These are phyloP conservation scores for Dipus sagitta DNA, from an alignment of 2,797 vertebrate genomes.

Conservation along the genomic window DNA sequence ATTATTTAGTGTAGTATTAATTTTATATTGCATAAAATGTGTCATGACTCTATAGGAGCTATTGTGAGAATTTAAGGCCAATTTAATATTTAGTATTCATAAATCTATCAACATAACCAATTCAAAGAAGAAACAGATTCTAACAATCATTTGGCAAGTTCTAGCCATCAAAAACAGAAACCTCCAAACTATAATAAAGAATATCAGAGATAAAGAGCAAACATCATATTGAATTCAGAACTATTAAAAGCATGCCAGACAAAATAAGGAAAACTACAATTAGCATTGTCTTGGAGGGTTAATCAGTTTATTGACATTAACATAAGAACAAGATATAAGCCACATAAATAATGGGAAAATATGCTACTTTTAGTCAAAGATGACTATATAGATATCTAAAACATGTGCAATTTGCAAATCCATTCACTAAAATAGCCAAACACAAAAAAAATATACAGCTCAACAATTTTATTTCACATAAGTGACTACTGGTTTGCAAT, in stretches of 20 bases:
- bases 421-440: not conserved
- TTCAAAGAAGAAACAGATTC: slow-evolving; percentile 26
- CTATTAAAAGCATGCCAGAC: not conserved
- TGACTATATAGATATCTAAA: not conserved
- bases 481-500: not conserved
- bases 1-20: not conserved
- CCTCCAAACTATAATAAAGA: not conserved
- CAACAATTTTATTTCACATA: not conserved
- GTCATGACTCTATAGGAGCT: not conserved
- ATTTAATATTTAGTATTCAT: not conserved
- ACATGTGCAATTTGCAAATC: not conserved
- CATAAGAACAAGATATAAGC: slow-evolving; percentile 3
- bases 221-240: slow-evolving; percentile 6
- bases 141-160: slow-evolving; percentile 42
- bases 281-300: not conserved
- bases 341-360: slow-evolving; percentile 35
- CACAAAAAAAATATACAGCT: not conserved
- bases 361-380: slow-evolving; percentile 20
- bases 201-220: slow-evolving; percentile 20
- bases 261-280: not conserved
- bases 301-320: slow-evolving; percentile 43
- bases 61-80: not conserved
- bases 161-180: not conserved
- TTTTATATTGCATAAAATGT: slow-evolving; percentile 7
- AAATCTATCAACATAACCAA: slow-evolving; percentile 11